Base-by-base conservation (phyloP, 2,113 vertebrate species). In the Anolis sagrei region DNA sequence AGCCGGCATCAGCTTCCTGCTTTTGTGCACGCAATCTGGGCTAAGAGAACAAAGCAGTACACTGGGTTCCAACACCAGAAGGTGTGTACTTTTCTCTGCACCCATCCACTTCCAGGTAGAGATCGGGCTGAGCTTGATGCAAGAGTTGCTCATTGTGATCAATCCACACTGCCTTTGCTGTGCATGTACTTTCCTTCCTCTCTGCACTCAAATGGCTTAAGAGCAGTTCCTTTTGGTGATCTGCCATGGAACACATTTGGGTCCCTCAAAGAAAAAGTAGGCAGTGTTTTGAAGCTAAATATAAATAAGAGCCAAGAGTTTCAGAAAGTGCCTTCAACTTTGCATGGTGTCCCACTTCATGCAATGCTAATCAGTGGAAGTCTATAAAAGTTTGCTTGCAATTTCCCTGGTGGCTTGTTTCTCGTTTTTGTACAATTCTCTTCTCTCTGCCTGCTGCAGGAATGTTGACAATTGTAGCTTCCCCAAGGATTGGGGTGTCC, bases 1-100 rank as follows among this genome's bases (percentile, higher is more conserved):
- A 85, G 87, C 94, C 92, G 86, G 82, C 94, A 90, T 92, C 0
- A 11, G 74, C 92, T 93, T 93, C 94, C 91, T 51, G 91, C 84
- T 92, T 94, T 81, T 39, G 81, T 82, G 92, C 92, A 91, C 83
- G 81, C n/a, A 81, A 48, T 7, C 74, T 84, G 91, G 82, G 89
- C 76, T 90, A 92, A 83, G 11, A 54, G 83, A 92, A 89, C 66
- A n/a, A 7, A 91, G 39, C 21, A 84, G 49, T 10, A 44, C 44
- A 18, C 9, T 16, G 23, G 32, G 62, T 48, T 70, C 14, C 9
- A 44, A 48, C 13, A 51, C 14, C 9, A 62, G 44, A 76, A 51
- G 5, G 16, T 44, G 19, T 61, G 32, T 32, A 34, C 21, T 44
- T 84, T 49, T 68, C 54, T 75, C 61, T 14, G 14, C 48, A 29